A percentile compares a stretch with the other conserved stretches of the same genome.
These are phyloP conservation scores for Trisateles emortualis DNA, from an alignment of 2,888 invertebrate species.

Conservation along the genomic window DNA sequence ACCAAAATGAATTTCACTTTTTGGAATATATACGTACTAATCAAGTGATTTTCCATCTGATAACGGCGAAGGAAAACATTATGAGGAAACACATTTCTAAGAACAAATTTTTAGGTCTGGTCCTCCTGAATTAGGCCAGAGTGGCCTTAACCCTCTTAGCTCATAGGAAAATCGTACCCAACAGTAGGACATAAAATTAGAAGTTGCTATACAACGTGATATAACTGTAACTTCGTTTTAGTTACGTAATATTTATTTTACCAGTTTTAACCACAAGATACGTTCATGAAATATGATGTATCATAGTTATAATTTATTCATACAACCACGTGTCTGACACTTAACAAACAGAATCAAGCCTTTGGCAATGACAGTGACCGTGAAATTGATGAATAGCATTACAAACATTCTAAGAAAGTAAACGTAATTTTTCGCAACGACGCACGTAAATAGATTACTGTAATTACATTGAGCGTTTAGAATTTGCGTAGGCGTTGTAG, in stretches of 20 bases:
- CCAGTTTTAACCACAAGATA: conserved; percentile 17
- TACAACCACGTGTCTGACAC: conserved; percentile 19
- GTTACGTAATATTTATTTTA: neutral
- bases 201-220: no score
- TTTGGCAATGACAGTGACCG: conserved; percentile 42
- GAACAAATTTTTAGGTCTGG: no score
- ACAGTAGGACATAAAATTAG: no score
- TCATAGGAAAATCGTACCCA: no score
- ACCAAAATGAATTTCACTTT: no score
- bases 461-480: conserved; percentile 20
- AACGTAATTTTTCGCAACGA: neutral
- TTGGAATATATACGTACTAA: no score
- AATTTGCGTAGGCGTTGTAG: conserved; percentile 18
- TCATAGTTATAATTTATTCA: conserved; percentile 4
- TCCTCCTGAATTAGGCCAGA: no score
- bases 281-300: neutral
- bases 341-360: conserved; percentile 26
- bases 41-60: no score
- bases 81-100: no score
- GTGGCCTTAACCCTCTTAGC: no score
- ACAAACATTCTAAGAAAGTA: conserved; percentile 18
- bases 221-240: no score
- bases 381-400: conserved; percentile 36
- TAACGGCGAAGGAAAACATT: no score
- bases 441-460: conserved; percentile 4